A percentile compares a stretch with the other conserved stretches of the same genome.
Conservation (phyloP, 2,797 vertebrate species). For the Enteromius fasciolatus region DNA sequence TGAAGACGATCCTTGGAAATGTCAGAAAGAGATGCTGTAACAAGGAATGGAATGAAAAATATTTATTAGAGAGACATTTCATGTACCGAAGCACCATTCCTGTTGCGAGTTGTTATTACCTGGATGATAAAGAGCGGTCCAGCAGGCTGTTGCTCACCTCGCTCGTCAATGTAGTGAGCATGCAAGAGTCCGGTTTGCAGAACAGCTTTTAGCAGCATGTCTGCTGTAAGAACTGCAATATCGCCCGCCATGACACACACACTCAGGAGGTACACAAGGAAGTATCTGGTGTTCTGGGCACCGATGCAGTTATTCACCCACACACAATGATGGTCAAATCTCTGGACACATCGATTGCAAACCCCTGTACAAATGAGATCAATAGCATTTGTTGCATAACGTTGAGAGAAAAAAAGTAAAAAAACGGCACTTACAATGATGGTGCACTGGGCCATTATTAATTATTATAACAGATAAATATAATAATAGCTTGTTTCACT, state of each 20-base stretch:
- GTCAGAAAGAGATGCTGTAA: conserved; percentile 92
- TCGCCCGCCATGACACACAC: conserved; percentile 77
- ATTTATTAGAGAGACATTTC: neutral
- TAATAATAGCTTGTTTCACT: neutral
- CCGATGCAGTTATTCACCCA: conserved; percentile 98
- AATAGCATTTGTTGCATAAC: neutral
- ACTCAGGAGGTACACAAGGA: conserved; percentile 87
- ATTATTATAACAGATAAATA: neutral
- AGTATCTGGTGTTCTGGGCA: conserved; percentile 83
- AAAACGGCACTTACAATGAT: neutral
- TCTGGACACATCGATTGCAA: conserved; percentile 87
- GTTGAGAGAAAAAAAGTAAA: too few species aligned
- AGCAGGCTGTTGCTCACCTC: conserved; percentile 76
- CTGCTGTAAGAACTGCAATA: conserved; percentile 73
- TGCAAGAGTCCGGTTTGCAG: conserved; percentile 76
- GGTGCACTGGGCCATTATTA: neutral
- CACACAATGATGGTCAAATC: conserved; percentile 96
- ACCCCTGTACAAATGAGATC: conserved; percentile 76
- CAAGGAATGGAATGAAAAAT: neutral
- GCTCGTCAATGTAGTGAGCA: conserved; percentile 80
- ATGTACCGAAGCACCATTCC: neutral
- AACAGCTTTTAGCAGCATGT: conserved; percentile 81
- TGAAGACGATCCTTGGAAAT: conserved; percentile 91
- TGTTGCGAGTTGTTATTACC: conserved; percentile 67
- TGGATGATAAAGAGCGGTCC: conserved; percentile 83